Conservation (phyloP, 2,113 vertebrate genomes). For the Cairina moschata region DNA sequence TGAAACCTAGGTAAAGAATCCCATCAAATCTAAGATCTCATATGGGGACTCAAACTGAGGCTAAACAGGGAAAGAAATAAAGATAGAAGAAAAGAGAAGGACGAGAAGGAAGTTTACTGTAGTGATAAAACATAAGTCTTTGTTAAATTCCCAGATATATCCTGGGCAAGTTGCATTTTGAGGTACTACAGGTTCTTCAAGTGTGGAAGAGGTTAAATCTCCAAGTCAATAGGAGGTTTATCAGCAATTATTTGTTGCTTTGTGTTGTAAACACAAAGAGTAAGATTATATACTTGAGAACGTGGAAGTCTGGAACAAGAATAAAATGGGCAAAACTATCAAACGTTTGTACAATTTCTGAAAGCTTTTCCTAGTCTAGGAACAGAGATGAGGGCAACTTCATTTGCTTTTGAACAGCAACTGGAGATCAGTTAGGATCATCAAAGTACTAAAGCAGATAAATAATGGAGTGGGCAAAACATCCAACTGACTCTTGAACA, state of each 20-base stretch:
- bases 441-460: background rate
- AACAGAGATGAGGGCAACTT: background rate
- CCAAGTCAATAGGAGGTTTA: background rate
- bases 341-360: background rate
- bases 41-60: background rate
- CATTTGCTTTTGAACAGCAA: background rate
- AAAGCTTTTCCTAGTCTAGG: background rate
- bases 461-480: background rate
- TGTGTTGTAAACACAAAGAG: background rate
- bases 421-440: background rate
- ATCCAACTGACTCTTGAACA: background rate
- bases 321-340: background rate
- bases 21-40: background rate
- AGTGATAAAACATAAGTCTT: background rate
- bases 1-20: background rate
- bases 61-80: background rate
- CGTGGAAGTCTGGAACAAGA: background rate
- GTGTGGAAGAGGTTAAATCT: background rate
- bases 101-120: background rate
- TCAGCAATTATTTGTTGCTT: background rate
- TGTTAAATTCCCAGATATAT: background rate
- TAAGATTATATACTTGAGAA: background rate
- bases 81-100: background rate
- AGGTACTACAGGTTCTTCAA: accelerated
- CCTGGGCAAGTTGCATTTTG: background rate